Percentiles rank a stretch among this genome's conserved stretches.
Evolutionary conservation across 1,140 invertebrate genomes (phyloP).

Genomic region (Diorhabda carinulata): DNA sequence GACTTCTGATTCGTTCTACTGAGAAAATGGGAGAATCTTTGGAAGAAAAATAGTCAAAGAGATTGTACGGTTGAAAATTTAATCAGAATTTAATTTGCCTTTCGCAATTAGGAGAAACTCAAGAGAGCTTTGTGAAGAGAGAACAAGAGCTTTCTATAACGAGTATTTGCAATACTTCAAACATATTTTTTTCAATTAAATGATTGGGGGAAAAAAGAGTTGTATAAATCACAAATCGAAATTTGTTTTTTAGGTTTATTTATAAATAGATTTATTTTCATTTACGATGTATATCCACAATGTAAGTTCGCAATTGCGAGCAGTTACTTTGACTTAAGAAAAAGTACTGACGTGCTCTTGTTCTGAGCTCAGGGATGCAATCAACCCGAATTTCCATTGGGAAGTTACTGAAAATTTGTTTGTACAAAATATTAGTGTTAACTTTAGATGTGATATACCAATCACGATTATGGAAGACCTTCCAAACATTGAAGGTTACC

Average conservation of each 20-base stretch:
- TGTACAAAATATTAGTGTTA: too few species aligned
- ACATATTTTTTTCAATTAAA: neutral
- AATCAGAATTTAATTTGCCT: conserved; percentile 5
- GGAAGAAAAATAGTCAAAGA: neutral
- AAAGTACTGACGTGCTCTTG: too few species aligned
- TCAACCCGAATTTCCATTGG: too few species aligned
- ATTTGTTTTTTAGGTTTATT: neutral
- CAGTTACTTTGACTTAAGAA: too few species aligned
- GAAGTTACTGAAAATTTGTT: too few species aligned
- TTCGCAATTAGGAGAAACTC: conserved; percentile 4
- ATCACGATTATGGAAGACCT: too few species aligned
- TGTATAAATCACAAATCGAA: neutral
- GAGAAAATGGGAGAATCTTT: neutral
- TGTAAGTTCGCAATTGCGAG: too few species aligned
- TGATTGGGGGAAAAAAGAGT: neutral
- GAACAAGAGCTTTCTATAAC: conserved; percentile 2
- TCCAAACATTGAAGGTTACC: too few species aligned
- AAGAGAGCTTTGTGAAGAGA: conserved; percentile 3
- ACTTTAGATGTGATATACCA: too few species aligned
- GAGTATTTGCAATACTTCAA: neutral
- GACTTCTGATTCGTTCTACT: neutral
- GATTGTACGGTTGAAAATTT: conserved; percentile 9
- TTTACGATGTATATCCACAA: too few species aligned
- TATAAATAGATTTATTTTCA: too few species aligned
- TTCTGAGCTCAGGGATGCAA: too few species aligned